phyloP scores from a whole-genome alignment of 37 sponge, comb jelly and placozoan genomes.

The Ephydatia muelleri region DNA sequence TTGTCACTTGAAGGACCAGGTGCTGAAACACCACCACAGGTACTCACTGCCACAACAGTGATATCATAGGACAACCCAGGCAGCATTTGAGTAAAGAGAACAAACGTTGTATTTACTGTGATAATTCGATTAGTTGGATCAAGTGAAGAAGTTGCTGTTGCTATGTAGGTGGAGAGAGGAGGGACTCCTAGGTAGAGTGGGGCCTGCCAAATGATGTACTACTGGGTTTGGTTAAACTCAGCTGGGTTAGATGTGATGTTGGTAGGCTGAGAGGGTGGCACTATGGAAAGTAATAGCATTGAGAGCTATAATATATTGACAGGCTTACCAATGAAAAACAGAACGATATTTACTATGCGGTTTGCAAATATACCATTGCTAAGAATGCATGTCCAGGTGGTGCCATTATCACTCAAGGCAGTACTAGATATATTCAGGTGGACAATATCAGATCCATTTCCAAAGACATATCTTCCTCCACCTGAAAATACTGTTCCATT shows the following conservation, averaged over 20 bases:
- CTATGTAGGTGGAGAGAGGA: neutral
- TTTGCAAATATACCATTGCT: neutral
- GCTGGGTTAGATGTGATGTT: neutral
- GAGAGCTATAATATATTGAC: neutral
- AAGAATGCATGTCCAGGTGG: conserved; percentile 26
- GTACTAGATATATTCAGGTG: conserved; percentile 10
- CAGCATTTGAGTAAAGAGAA: neutral
- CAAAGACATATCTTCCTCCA: neutral
- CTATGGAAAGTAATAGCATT: neutral
- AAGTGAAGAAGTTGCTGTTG: neutral
- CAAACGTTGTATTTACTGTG: neutral
- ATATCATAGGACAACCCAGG: neutral
- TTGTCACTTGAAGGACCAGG: neutral
- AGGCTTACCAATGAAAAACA: neutral
- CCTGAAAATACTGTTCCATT: neutral
- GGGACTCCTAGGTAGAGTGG: neutral
- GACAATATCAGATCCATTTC: conserved; percentile 9
- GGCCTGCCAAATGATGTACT: neutral
- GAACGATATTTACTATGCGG: neutral
- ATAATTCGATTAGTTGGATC: neutral
- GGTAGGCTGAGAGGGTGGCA: neutral
- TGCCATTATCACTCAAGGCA: conserved; percentile 9
- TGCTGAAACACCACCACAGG: neutral
- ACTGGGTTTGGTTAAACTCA: neutral
- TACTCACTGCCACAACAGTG: neutral